Base-by-base conservation (phyloP, 2,113 vertebrate species). In the Perca fluviatilis region DNA sequence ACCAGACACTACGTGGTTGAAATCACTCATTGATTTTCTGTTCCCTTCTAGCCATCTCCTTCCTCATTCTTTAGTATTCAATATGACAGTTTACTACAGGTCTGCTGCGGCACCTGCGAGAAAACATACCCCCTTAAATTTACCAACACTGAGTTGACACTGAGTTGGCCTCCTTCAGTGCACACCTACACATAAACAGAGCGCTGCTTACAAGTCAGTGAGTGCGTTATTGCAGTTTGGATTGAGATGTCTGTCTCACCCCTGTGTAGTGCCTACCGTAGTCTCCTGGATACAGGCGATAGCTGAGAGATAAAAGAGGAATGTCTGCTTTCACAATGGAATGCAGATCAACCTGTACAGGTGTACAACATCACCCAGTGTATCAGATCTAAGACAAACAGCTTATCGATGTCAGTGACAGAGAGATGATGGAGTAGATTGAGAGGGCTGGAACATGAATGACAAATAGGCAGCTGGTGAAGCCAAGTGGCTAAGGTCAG, bases 11-110 rank as follows among this genome's bases (percentile, higher is more conserved):
- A 81, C 47, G 53, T 87, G 90, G 81, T 83, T 88, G 82, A 93
- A 92, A 93, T 89, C 10, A 65, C 71, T 71, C 83, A 83, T 92
- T 87, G 88, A 82, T 90, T 93, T 94, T 91, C 80, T 85, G 57
- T 79, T 89, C 40, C 69, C 21, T 51, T 85, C 71, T 80, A 66
- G 88, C 82, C 78, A 66, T 83, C 71, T 71, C 40, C 57, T 85
- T 85, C 85, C 56, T 85, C 85, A 87, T 58, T 85, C 62, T 68
- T 88, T 18, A 30, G 30, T 89, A 73, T 70, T 89, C 27, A 5
- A 60, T 92, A 79, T 88, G 81, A 73, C 53, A 53, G 33, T 86
- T 88, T 83, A 82, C 57, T 30, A 81, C 54, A 30, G 21, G 7
- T 33, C 80, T 61, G 60, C 68, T 63, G 68, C 15, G 0, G 40